Base-by-base conservation (phyloP, 2,113 vertebrate genomes). In the Scomber scombrus region DNA sequence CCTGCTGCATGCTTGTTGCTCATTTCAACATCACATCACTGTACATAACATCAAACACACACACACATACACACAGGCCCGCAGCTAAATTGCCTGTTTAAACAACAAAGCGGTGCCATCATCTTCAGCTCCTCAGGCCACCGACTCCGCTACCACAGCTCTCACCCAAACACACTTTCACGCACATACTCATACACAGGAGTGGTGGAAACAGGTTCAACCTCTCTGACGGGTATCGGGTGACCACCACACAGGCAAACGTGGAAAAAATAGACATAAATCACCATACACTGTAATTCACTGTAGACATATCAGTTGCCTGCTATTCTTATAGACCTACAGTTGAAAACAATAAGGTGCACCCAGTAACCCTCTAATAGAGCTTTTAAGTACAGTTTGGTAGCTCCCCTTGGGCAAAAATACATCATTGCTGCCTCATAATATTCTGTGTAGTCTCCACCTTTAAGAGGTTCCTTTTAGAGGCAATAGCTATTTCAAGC, bases 191-290 rank as follows among this genome's bases (percentile, higher is more conserved):
- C 34, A 49, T 49, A 67, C 67, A 55, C 34, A 61, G 34, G 19
- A 73, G 21, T 15, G 31, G 43, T 52, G 63, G 60, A 23, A 89
- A 88, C 88, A 78, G 82, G 88, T 87, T 87, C 64, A 43, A 60
- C 71, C 62, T 72, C 86, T 85, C n/a, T 79, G 71, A 11, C 23
- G 52, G 78, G 85, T 88, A 64, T 85, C 74, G 57, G 29, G 73
- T 89, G 74, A 81, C 85, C 78, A 54, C 45, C 64, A 13, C 61
- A 26, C 50, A 75, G 62, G 70, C 46, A 15, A 71, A 67, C 18
- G 58, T 74, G 67, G 31, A 31, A 65, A 54, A 49, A 66, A 82
- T 16, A 46, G 16, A 29, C 46, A 64, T 34, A 29, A 58, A 65
- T 26, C 60, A 47, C 21, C 9, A 19, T 11, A 65, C 69, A 50